phyloP scores from a whole-genome alignment of 2,888 invertebrate species.

The Diarsia mendica region DNA sequence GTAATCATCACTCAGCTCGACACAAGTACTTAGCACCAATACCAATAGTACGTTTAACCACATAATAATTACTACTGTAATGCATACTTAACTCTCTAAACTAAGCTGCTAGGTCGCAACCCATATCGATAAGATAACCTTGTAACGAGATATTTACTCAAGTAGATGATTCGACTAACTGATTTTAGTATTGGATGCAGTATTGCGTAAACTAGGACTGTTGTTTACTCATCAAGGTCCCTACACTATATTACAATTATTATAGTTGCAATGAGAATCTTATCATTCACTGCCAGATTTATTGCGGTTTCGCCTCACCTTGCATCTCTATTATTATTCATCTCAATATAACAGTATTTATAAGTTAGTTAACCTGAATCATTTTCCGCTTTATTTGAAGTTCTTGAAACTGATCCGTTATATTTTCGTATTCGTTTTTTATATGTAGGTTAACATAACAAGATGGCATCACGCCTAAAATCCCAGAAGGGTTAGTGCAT shows the following conservation, averaged over 20 bases:
- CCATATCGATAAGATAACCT: slow-evolving; percentile 83
- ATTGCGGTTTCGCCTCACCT: not conserved
- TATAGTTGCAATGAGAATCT: slow-evolving; percentile 1
- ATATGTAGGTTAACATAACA: not conserved
- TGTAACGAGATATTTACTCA: slow-evolving; percentile 52
- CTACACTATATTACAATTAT: not conserved
- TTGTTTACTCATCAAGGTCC: slow-evolving; percentile 7
- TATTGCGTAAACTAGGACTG: slow-evolving; percentile 4
- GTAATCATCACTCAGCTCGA: slow-evolving; percentile 66
- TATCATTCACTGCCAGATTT: not conserved
- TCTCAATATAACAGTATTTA: not conserved
- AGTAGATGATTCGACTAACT: slow-evolving; percentile 30
- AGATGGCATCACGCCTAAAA: too few relatives aligned
- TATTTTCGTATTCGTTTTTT: not conserved
- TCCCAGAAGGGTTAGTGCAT: too few relatives aligned
- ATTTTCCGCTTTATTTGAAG: not conserved
- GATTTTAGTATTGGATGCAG: slow-evolving; percentile 10
- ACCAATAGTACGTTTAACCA: slow-evolving; percentile 71
- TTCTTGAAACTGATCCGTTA: not conserved
- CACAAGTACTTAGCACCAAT: slow-evolving; percentile 61
- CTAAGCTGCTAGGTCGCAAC: slow-evolving; percentile 73
- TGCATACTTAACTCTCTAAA: slow-evolving; percentile 54
- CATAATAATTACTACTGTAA: slow-evolving; percentile 69
- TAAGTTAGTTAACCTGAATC: not conserved
- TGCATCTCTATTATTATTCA: not conserved